These are phyloP conservation scores for Zoroaster sp. DNA, from an alignment of 53 echinoderm and acorn worm genomes.

Conservation along the genomic window DNA sequence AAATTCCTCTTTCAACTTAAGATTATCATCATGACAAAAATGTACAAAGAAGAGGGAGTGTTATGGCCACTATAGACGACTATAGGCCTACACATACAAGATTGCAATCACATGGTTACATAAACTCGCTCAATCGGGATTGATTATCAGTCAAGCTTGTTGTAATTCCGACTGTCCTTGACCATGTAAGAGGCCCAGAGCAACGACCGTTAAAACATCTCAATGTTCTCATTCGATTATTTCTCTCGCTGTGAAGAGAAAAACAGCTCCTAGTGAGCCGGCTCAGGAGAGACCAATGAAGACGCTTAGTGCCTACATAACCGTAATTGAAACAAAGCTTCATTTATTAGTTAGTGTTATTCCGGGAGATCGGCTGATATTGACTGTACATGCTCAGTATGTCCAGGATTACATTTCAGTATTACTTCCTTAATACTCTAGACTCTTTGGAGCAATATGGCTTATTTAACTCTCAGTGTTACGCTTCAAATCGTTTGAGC, in stretches of 20 bases:
- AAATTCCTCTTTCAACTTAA: neutral
- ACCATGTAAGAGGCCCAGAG: neutral
- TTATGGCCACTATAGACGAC: neutral
- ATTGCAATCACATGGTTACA: neutral
- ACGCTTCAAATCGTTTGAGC: no score
- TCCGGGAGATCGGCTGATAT: neutral
- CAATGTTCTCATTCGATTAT: neutral
- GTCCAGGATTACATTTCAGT: neutral
- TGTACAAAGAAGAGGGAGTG: neutral
- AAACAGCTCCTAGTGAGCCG: neutral
- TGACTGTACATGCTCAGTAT: neutral
- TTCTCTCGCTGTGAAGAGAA: neutral
- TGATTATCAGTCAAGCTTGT: neutral
- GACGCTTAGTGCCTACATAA: neutral
- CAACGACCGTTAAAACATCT: neutral
- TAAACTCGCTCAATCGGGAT: neutral
- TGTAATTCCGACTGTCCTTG: neutral
- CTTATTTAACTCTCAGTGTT: no score
- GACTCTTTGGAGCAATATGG: neutral
- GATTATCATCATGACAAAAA: neutral
- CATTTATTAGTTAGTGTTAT: neutral
- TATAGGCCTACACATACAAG: neutral
- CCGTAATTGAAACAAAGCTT: constrained; percentile 6
- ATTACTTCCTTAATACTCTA: neutral
- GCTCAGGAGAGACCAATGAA: neutral